phyloP scores from a whole-genome alignment of 2,797 vertebrate genomes.

The Falco biarmicus region DNA sequence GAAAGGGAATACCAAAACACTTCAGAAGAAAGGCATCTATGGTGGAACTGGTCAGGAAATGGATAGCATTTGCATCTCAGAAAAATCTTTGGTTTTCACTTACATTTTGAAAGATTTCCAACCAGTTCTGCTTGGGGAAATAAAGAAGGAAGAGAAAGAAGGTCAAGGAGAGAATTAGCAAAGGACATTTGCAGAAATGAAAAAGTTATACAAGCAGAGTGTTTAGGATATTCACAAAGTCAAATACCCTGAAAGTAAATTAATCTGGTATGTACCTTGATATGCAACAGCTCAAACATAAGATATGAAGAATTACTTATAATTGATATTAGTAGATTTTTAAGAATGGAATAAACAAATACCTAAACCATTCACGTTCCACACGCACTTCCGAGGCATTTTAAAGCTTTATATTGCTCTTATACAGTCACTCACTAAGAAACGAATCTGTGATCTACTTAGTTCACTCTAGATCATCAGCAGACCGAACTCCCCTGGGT shows the following conservation, averaged over 20 bases:
- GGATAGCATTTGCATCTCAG: slow-evolving; percentile 12
- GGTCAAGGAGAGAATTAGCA: slow-evolving; percentile 44
- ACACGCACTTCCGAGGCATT: neutral
- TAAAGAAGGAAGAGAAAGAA: slow-evolving; percentile 55
- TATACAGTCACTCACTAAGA: neutral
- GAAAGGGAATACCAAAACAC: neutral
- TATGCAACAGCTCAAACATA: neutral
- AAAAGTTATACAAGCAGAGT: slow-evolving; percentile 15
- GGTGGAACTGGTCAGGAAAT: slow-evolving; percentile 54
- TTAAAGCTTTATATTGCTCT: neutral
- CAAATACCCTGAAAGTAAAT: neutral
- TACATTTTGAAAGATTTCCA: slow-evolving; percentile 74
- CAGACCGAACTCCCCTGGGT: neutral
- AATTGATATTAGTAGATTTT: neutral
- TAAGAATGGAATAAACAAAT: neutral
- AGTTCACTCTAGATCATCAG: neutral
- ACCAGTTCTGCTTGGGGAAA: slow-evolving; percentile 68
- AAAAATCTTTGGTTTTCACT: slow-evolving; percentile 57
- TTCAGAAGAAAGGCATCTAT: slow-evolving; percentile 1
- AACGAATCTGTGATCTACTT: neutral
- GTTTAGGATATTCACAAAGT: slow-evolving; percentile 11
- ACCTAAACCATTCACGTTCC: neutral
- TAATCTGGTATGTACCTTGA: neutral
- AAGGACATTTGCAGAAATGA: slow-evolving; percentile 6
- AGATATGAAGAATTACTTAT: neutral